These are phyloP conservation scores for Mesochorus sp. DNA, from an alignment of 2,888 invertebrate genomes.

Conservation along the genomic window DNA sequence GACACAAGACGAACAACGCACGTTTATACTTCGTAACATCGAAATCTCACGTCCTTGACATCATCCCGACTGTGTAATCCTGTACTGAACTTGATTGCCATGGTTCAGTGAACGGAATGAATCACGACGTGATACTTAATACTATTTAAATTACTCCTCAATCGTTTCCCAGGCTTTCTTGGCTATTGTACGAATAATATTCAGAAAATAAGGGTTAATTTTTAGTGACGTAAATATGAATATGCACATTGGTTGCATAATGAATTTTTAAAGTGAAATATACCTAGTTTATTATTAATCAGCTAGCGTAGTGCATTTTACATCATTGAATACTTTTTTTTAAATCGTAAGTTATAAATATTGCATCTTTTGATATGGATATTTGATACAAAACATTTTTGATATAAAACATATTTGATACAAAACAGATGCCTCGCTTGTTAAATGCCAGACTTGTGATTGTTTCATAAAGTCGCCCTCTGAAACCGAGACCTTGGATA, in stretches of 20 bases:
- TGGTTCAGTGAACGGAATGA: conserved; percentile 4
- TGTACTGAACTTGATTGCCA: not conserved
- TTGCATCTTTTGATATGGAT: too few relatives aligned
- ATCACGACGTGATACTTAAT: not conserved
- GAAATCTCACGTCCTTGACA: conserved; percentile 52
- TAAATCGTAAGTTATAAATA: not conserved
- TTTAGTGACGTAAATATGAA: not conserved
- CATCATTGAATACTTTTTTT: not conserved
- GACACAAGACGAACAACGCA: conserved; percentile 38
- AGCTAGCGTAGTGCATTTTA: not conserved
- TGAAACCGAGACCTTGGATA: conserved; percentile 1
- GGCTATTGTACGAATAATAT: not conserved
- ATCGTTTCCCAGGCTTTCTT: not conserved
- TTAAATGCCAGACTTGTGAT: conserved; percentile 58
- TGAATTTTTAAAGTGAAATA: too few relatives aligned
- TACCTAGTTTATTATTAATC: not conserved
- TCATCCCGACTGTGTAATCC: not conserved
- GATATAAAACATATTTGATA: too few relatives aligned
- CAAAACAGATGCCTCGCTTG: conserved; percentile 71
- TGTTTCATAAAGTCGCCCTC: conserved; percentile 23
- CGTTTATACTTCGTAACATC: not conserved
- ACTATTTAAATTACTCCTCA: not conserved
- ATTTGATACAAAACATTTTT: too few relatives aligned
- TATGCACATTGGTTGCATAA: not conserved
- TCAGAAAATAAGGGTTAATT: not conserved